A percentile compares a stretch with the other conserved stretches of the same genome.
phyloP scores from a whole-genome alignment of 2,797 vertebrate genomes.

The Pseudochirops cupreus region DNA sequence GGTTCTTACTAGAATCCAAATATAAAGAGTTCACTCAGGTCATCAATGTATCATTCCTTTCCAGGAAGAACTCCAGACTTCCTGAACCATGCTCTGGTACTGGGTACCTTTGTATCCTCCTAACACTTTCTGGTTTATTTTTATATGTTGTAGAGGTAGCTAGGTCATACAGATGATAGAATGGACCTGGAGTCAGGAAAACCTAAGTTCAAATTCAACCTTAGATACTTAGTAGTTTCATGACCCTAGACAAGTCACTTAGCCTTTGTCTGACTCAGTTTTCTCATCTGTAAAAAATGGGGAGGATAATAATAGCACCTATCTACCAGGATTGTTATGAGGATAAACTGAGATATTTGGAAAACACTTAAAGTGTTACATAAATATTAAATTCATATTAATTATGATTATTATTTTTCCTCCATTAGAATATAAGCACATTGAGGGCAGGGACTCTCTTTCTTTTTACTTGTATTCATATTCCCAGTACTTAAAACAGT shows the following conservation, averaged over 20 bases:
- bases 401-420: not conserved
- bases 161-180: not conserved
- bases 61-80: not conserved
- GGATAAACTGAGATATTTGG: not conserved
- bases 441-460: not conserved
- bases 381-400: not conserved
- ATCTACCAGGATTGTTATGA: not conserved
- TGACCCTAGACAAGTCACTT: not conserved
- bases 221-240: not conserved
- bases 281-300: not conserved
- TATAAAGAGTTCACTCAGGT: not conserved
- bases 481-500: not conserved
- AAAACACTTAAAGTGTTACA: not conserved
- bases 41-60: not conserved
- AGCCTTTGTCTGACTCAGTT: not conserved
- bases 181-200: not conserved
- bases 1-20: not conserved
- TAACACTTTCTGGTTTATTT: not conserved
- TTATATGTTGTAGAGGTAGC: not conserved
- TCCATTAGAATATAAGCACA: not conserved
- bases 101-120: not conserved
- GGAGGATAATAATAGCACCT: not conserved
- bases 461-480: not conserved
- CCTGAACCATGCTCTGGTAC: not conserved
- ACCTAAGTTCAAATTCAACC: not conserved